Evolutionary conservation across 2,888 invertebrate species (phyloP).

Genomic region (Erannis defoliaria): DNA sequence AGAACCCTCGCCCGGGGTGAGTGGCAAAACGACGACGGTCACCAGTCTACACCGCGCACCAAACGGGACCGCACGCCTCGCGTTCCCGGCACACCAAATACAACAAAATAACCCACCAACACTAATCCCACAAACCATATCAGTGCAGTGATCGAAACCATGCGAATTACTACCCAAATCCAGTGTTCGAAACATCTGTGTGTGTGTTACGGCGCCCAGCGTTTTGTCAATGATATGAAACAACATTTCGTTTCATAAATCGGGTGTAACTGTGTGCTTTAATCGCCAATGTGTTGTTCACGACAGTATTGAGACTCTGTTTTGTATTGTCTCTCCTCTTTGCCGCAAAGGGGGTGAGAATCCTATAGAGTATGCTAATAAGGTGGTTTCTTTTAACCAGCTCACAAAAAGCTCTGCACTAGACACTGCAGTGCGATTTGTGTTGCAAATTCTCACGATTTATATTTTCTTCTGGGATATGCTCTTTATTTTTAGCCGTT

Average conservation of each 20-base stretch:
- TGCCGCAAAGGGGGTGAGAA: constrained; percentile 64
- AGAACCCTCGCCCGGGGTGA: constrained; percentile 75
- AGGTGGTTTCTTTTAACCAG: constrained; percentile 79
- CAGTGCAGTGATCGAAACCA: constrained; percentile 57
- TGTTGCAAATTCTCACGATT: constrained; percentile 79
- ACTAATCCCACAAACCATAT: constrained; percentile 57
- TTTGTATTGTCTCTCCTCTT: constrained; percentile 51
- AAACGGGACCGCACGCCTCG: constrained; percentile 56
- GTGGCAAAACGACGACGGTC: constrained; percentile 50
- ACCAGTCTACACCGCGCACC: constrained; percentile 72
- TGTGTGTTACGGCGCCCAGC: constrained; percentile 53
- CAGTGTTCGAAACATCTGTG: constrained; percentile 50
- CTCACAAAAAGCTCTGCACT: constrained; percentile 85
- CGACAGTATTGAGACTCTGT: constrained; percentile 58
- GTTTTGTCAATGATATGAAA: constrained; percentile 76
- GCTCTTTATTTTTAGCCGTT: constrained; percentile 15
- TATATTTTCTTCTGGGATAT: constrained; percentile 48
- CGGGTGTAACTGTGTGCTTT: constrained; percentile 73
- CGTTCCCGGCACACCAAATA: constrained; percentile 51
- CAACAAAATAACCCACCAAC: constrained; percentile 76
- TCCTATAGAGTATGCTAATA: constrained; percentile 82
- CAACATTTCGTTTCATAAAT: constrained; percentile 81
- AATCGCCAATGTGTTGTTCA: constrained; percentile 76
- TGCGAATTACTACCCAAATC: constrained; percentile 48
- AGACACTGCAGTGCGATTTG: constrained; percentile 86